Percentiles rank a stretch among this genome's conserved stretches.
These are phyloP conservation scores for Caenorhabditis doughertyi DNA, from an alignment of 2,888 invertebrate species.

Conservation along the genomic window DNA sequence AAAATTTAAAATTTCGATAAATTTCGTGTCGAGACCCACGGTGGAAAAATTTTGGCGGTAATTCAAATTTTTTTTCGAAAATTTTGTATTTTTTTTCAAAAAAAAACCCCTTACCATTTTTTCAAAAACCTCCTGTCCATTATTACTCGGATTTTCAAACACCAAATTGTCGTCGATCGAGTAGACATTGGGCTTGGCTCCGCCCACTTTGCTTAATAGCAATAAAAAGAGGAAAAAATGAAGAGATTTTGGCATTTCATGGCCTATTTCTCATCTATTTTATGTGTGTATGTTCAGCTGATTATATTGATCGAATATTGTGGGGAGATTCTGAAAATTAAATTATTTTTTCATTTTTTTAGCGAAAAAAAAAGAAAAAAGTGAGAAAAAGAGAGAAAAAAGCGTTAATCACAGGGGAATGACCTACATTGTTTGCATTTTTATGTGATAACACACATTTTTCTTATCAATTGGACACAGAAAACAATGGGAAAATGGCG, in stretches of 20 bases:
- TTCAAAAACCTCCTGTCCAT: constrained; percentile 68
- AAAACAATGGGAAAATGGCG: neutral
- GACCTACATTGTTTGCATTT: constrained; percentile 8
- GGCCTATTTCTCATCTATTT: constrained; percentile 49
- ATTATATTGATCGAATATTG: constrained; percentile 8
- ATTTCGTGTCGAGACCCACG: too few relatives aligned
- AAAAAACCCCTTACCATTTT: constrained; percentile 69
- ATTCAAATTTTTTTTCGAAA: constrained; percentile 6
- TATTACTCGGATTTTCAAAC: constrained; percentile 70
- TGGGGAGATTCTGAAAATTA: neutral
- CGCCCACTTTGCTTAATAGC: neutral
- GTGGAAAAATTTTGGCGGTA: neutral
- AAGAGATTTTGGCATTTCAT: constrained; percentile 55
- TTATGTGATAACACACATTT: neutral
- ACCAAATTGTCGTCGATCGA: constrained; percentile 60
- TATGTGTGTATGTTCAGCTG: neutral
- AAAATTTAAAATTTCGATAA: constrained; percentile 7
- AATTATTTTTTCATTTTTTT: neutral
- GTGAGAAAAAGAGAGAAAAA: neutral
- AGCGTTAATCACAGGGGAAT: neutral
- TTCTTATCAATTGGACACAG: neutral
- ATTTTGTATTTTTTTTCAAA: neutral
- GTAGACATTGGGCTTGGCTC: constrained; percentile 42
- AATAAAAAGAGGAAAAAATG: constrained; percentile 18
- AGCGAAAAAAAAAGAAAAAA: neutral